A percentile compares a stretch with the other conserved stretches of the same genome.
These are phyloP conservation scores for Cephus runcator DNA, from an alignment of 2,888 invertebrate genomes.

Conservation along the genomic window DNA sequence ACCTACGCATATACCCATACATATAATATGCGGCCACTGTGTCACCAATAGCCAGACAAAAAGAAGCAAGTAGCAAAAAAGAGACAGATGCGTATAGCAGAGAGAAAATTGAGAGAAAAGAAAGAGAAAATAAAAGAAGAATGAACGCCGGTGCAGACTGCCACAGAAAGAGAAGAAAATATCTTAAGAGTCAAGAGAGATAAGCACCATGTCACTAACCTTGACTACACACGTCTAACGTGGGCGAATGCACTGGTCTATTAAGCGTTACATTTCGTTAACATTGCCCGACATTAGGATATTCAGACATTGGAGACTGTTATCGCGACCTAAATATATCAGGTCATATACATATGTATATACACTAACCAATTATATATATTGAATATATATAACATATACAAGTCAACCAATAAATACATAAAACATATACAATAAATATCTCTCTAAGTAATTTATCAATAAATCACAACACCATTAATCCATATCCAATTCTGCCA, in stretches of 20 bases:
- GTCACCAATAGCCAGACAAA: background rate
- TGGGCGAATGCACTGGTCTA: constrained; percentile 46
- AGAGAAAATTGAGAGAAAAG: background rate
- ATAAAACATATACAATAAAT: too few relatives aligned
- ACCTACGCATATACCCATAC: background rate
- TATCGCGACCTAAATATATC: constrained; percentile 49
- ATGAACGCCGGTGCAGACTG: too few relatives aligned
- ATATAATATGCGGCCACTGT: background rate
- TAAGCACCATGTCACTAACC: constrained; percentile 42
- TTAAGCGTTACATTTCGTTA: constrained; percentile 51
- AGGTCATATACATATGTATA: background rate
- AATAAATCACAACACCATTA: too few relatives aligned
- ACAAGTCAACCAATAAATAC: too few relatives aligned
- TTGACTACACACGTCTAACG: constrained; percentile 34
- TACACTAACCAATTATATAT: too few relatives aligned
- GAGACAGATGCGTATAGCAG: background rate
- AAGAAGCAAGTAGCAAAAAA: background rate
- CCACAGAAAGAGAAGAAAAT: too few relatives aligned
- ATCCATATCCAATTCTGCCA: too few relatives aligned
- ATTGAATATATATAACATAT: too few relatives aligned
- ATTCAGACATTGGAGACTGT: constrained; percentile 28
- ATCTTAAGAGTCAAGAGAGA: constrained; percentile 18
- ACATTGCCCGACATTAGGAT: constrained; percentile 35
- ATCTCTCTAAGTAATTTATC: too few relatives aligned
- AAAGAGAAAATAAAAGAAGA: background rate